These are phyloP conservation scores for Pipa parva DNA, from an alignment of 2,113 vertebrate genomes.

Conservation along the genomic window DNA sequence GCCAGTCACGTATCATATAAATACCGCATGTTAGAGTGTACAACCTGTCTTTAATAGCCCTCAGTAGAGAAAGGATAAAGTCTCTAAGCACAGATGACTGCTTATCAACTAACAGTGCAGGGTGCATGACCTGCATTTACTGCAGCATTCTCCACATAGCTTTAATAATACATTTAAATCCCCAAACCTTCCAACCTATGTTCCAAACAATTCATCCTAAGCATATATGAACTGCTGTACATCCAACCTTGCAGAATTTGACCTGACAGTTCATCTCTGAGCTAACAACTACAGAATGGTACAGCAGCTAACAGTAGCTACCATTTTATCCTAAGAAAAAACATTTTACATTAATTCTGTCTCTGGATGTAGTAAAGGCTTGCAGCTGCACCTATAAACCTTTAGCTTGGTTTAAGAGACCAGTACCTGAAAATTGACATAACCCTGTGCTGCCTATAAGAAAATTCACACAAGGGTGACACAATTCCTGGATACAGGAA, in stretches of 20 bases:
- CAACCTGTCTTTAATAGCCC: too few species aligned
- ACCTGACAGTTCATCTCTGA: not conserved
- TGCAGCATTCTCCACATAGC: conserved; percentile 37
- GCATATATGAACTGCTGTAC: conserved; percentile 26
- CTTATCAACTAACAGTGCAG: conserved; percentile 30
- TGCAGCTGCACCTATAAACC: too few species aligned
- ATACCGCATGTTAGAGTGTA: too few species aligned
- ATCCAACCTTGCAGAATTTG: conserved; percentile 1
- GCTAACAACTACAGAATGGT: not conserved
- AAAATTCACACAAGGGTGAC: too few species aligned
- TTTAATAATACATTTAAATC: conserved; percentile 37
- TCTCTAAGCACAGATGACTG: conserved; percentile 6
- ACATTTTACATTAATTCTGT: not conserved
- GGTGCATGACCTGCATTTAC: conserved; percentile 32
- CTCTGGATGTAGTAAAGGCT: too few species aligned
- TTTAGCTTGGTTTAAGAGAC: too few species aligned
- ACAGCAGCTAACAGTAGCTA: not conserved
- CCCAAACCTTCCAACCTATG: conserved; percentile 11
- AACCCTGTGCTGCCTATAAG: too few species aligned
- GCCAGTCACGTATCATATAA: too few species aligned
- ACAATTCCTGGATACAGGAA: too few species aligned
- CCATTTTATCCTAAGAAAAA: not conserved
- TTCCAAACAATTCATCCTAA: conserved; percentile 24
- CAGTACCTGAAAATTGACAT: too few species aligned
- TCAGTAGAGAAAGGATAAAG: not conserved